Evolutionary conservation across 2,888 invertebrate species (phyloP).

Genomic region (Rhingia rostrata): DNA sequence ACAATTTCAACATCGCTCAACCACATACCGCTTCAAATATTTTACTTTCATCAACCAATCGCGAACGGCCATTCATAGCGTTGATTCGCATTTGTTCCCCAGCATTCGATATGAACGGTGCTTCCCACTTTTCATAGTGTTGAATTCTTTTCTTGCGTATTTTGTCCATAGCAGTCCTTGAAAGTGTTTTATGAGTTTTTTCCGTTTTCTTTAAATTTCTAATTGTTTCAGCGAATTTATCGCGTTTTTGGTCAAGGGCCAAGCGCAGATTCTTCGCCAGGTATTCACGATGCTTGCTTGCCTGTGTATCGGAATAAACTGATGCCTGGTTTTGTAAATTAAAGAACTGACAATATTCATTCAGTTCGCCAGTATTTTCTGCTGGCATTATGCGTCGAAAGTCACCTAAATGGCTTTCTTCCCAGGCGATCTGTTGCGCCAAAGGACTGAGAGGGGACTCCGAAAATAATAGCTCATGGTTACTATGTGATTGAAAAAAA

Average conservation of each 20-base stretch:
- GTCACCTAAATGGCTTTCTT: slow-evolving; percentile 89
- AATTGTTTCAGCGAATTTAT: slow-evolving; percentile 41
- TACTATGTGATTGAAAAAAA: neutral
- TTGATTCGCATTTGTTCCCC: slow-evolving; percentile 87
- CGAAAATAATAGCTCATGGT: neutral
- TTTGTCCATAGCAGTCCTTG: slow-evolving; percentile 83
- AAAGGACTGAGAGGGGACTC: slow-evolving; percentile 82
- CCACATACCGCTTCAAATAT: slow-evolving; percentile 78
- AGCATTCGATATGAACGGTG: slow-evolving; percentile 81
- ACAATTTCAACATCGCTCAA: neutral
- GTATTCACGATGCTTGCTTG: slow-evolving; percentile 90
- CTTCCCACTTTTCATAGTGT: slow-evolving; percentile 78
- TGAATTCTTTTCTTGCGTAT: slow-evolving; percentile 76
- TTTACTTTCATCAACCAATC: slow-evolving; percentile 77
- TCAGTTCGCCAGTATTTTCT: slow-evolving; percentile 83
- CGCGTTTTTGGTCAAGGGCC: slow-evolving; percentile 83
- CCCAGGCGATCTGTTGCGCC: slow-evolving; percentile 87
- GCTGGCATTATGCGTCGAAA: slow-evolving; percentile 88
- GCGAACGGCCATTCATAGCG: slow-evolving; percentile 78
- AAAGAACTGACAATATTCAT: slow-evolving; percentile 87
- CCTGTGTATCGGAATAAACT: slow-evolving; percentile 88
- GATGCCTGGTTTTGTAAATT: slow-evolving; percentile 88
- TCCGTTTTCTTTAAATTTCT: slow-evolving; percentile 32
- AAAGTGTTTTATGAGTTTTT: slow-evolving; percentile 80
- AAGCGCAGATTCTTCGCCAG: slow-evolving; percentile 88